phyloP scores from a whole-genome alignment of 1,140 invertebrate species.

The Pararge aegeria region DNA sequence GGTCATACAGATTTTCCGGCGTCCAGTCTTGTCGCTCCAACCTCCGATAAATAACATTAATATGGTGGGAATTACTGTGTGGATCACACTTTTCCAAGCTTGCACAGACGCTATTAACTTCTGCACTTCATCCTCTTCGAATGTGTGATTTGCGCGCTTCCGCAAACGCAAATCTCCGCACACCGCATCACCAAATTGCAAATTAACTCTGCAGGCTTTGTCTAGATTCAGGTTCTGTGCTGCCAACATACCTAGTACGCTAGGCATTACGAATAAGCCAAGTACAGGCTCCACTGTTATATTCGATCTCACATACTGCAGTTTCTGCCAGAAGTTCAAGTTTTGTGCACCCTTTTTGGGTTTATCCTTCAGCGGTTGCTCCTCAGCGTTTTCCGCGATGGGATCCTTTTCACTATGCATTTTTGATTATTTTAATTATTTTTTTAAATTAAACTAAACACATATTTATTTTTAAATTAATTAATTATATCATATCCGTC shows the following conservation, averaged over 20 bases:
- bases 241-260: conserved; percentile 58
- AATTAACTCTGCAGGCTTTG: conserved; percentile 64
- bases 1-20: conserved; percentile 91
- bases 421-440: not conserved
- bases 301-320: conserved; percentile 60
- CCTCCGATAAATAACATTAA: conserved; percentile 82
- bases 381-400: conserved; percentile 36
- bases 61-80: conserved; percentile 78
- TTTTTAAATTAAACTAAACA: not conserved
- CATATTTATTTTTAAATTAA: not conserved
- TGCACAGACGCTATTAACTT: conserved; percentile 83
- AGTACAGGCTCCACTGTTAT: conserved; percentile 67
- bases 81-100: conserved; percentile 79
- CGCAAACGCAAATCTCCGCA: conserved; percentile 52
- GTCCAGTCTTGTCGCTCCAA: conserved; percentile 85
- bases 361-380: conserved; percentile 51
- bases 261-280: conserved; percentile 63
- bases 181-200: conserved; percentile 53
- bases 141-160: conserved; percentile 52
- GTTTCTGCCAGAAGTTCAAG: conserved; percentile 52
- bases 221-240: conserved; percentile 71
- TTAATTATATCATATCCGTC: not conserved
- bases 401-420: conserved; percentile 16
- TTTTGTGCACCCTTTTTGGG: conserved; percentile 40
- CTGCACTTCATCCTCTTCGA: conserved; percentile 63